phyloP scores from a whole-genome alignment of 2,888 invertebrate genomes.

The Pinctada fucata region DNA sequence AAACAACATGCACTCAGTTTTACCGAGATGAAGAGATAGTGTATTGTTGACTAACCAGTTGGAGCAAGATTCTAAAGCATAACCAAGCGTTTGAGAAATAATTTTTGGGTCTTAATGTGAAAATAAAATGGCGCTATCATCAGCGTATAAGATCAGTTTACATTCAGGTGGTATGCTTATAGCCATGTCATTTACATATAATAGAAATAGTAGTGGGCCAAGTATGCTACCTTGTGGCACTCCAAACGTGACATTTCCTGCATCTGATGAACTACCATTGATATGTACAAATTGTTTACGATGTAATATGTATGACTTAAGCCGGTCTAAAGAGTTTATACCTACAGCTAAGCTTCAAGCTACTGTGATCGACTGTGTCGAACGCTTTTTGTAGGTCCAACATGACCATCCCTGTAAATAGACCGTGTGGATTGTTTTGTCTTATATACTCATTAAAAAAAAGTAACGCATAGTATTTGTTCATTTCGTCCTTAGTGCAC shows the following conservation, averaged over 20 bases:
- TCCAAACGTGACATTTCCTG: not conserved
- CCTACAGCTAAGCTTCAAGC: not conserved
- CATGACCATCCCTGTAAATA: too few relatives aligned
- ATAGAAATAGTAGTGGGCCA: slow-evolving; percentile 4
- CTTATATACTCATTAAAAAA: not conserved
- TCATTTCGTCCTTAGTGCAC: too few relatives aligned
- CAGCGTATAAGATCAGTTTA: slow-evolving; percentile 16
- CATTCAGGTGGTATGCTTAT: slow-evolving; percentile 1
- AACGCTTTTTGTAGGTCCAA: too few relatives aligned
- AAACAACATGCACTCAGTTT: slow-evolving; percentile 11
- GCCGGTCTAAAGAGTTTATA: not conserved
- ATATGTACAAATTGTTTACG: not conserved
- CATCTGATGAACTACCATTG: not conserved
- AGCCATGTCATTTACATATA: too few relatives aligned
- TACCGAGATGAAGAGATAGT: not conserved
- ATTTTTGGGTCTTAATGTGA: not conserved
- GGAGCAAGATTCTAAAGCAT: not conserved
- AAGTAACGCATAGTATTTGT: too few relatives aligned
- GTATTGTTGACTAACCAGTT: slow-evolving; percentile 1
- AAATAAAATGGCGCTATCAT: slow-evolving; percentile 15
- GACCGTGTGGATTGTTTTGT: not conserved
- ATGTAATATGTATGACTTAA: not conserved
- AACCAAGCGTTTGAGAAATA: not conserved
- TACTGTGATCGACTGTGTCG: too few relatives aligned
- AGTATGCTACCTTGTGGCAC: slow-evolving; percentile 15